These are phyloP conservation scores for Habroteleia sp. DNA, from an alignment of 2,888 invertebrate species.

Conservation along the genomic window DNA sequence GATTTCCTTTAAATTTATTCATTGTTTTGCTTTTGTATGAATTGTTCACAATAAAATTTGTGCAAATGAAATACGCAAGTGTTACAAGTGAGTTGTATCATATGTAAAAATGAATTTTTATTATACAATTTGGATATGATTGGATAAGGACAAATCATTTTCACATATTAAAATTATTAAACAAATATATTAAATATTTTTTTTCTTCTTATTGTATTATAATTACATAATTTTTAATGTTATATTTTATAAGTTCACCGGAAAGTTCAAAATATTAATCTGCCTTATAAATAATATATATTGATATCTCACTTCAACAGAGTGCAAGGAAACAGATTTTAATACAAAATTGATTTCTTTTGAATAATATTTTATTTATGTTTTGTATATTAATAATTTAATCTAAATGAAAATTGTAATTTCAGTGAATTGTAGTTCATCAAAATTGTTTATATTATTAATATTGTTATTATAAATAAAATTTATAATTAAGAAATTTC, in stretches of 20 bases:
- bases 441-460: no score
- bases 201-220: background rate
- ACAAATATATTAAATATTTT: background rate
- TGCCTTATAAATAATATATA: slow-evolving; percentile 27
- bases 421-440: no score
- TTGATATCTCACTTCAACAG: slow-evolving; percentile 15
- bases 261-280: slow-evolving; percentile 22
- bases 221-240: slow-evolving; percentile 5
- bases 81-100: slow-evolving; percentile 39
- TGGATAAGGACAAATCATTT: slow-evolving; percentile 1
- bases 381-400: no score
- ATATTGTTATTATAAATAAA: no score
- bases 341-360: background rate
- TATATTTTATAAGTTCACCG: slow-evolving; percentile 10
- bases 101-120: slow-evolving; percentile 53
- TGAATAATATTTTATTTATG: no score
- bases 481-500: no score
- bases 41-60: slow-evolving; percentile 50
- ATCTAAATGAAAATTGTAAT: no score
- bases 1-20: slow-evolving; percentile 2
- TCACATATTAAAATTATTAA: background rate
- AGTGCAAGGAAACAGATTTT: slow-evolving; percentile 4
- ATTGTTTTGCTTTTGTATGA: slow-evolving; percentile 47
- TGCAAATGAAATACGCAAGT: slow-evolving; percentile 10
- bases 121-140: slow-evolving; percentile 24